Base-by-base conservation (phyloP, 2,888 invertebrate genomes). In the Phyto melanocephala region DNA sequence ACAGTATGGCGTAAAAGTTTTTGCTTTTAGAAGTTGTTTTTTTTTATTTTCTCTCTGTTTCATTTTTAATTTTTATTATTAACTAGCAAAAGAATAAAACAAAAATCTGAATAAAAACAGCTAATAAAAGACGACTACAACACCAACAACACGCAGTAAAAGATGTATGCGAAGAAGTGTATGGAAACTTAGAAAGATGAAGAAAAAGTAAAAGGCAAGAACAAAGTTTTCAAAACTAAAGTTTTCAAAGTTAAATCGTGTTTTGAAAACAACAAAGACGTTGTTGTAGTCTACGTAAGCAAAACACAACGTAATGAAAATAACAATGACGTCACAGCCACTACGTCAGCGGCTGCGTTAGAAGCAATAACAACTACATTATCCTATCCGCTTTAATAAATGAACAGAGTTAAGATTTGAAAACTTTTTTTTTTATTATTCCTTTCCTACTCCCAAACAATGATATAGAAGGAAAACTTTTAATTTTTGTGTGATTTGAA, bases 241-340 rank as follows among this genome's bases (percentile, higher is more conserved):
- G 60, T 82, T 82, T 82, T 82, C 82, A 82, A 82, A 79, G 82
- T 79, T 79, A 79, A 79, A 82, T 79, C 82, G 82, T 82, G 82
- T 82, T 82, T 79, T 75, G 70, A 70, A 71, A 71, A 71, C 71
- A 82, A 71, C 65, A 40, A 65, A 62, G n/a, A 45, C 52, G 20
- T 24, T 7, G 58, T 40, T 56, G 33, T 17, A 22, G 62, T 54
- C 68, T 54, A 54, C 60, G 22, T 77, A 62, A 40, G 54, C 74
- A 58, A 75, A 56, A 54, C 45, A 11, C 17, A 47, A 33, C 50
- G 28, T 33, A 17, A 22, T 15, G 20, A 58, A 20, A 15, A 20
- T 8, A 35, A 40, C 50, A 33, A 33, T 70, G 70, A 70, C 77
- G 77, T 62, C 77, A 77, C 52, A 60, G 60, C 22, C 68, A 11